Base-by-base conservation (phyloP, 1,140 invertebrate species). In the Triops longicaudatus region DNA sequence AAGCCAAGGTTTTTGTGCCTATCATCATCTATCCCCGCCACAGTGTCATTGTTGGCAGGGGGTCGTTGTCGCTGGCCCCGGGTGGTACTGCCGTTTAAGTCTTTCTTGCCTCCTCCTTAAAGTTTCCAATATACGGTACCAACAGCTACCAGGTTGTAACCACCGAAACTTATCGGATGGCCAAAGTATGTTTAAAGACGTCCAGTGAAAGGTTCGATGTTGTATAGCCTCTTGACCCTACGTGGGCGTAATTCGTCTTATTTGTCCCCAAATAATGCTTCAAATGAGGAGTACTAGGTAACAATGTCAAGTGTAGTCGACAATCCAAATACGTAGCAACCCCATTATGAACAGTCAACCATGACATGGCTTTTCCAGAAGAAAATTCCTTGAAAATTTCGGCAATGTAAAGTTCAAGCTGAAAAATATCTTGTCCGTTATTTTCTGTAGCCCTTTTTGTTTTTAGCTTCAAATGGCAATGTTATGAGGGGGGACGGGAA, bases 1-100 rank as follows among this genome's bases (percentile, higher is more conserved):
- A 63, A n/a, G 50, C 50, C 50, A 63, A 63, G 50, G 50, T 63
- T 63, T 63, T 63, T 63, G 50, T 63, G 50, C 50, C 50, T 63
- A 63, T 63, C 50, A 63, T 63, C 50, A 63, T 63, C 50, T 63
- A 63, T 63, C 50, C 50, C 50, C 50, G 50, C 50, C 50, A 63
- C 50, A 63, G 50, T 63, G 50, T 63, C 50, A 63, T 63, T 63
- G 50, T 63, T 63, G 50, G 50, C 50, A 63, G 50, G 50, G 50
- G 50, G 50, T 63, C 50, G 50, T 63, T 63, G 50, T 63, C 50
- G 50, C 50, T 63, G 50, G 50, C 50, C 50, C 50, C 50, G 50
- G 50, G 50, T 63, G 50, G 50, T 63, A 63, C 50, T 63, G 50
- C 50, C 50, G 50, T 63, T 63, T 63, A 63, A 63, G 50, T 63